These are phyloP conservation scores for Stegostoma tigrinum DNA, from an alignment of 2,113 vertebrate species.

Conservation along the genomic window DNA sequence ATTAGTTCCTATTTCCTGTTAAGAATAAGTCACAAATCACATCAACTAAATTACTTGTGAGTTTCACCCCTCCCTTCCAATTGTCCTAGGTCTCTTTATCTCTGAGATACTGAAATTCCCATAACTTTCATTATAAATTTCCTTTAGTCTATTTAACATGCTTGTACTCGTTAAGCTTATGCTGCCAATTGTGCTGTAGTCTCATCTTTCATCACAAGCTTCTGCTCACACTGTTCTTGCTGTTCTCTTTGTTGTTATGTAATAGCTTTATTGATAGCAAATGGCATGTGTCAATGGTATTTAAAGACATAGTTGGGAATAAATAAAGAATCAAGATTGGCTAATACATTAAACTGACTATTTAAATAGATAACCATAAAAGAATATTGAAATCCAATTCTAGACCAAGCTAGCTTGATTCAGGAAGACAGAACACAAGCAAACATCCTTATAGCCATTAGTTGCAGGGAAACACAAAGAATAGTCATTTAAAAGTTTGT, in stretches of 20 bases:
- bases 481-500: not conserved
- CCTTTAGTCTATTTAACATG: not conserved
- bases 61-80: not conserved
- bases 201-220: not conserved
- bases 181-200: not conserved
- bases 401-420: not conserved
- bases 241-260: not conserved
- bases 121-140: not conserved
- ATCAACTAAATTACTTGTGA: not conserved
- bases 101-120: not conserved
- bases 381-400: not conserved
- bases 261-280: not conserved
- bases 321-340: not conserved
- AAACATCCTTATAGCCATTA: not conserved
- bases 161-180: not conserved
- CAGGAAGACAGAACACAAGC: not conserved
- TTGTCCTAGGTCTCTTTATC: not conserved
- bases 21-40: not conserved
- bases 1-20: not conserved
- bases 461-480: not conserved
- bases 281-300: not conserved
- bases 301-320: not conserved
- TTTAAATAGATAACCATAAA: not conserved
- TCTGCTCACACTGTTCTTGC: not conserved
- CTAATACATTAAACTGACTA: not conserved